Percentiles rank a stretch among this genome's conserved stretches.
Conservation (phyloP, 2,113 vertebrate genomes). For the Gopherus flavomarginatus region DNA sequence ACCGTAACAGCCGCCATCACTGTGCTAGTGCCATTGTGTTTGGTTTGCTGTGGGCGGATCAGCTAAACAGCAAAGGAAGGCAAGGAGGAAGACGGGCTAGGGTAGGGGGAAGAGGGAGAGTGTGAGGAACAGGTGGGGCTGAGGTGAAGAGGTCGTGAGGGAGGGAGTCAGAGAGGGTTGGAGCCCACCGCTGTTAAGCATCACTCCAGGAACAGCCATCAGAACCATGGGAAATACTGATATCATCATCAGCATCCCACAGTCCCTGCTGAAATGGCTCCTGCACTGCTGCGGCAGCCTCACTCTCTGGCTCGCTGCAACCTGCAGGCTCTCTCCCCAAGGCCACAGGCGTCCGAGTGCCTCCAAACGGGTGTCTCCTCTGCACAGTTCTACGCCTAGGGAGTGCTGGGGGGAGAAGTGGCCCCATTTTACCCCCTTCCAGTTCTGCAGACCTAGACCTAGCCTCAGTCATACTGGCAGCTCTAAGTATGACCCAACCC, state of each 20-base stretch:
- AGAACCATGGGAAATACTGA: background rate
- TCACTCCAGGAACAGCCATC: accelerated
- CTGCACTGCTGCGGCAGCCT: accelerated
- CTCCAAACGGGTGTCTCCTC: background rate
- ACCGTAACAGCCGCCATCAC: too few species aligned
- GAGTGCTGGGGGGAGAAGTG: background rate
- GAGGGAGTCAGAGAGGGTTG: accelerated
- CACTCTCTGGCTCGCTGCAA: background rate
- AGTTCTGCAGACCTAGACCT: background rate
- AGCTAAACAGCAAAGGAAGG: background rate
- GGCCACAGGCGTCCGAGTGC: background rate
- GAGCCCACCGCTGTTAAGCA: background rate
- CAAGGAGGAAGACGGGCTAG: background rate
- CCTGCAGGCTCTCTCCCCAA: background rate
- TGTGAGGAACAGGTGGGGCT: background rate
- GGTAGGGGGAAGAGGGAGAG: background rate
- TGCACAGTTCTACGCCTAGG: background rate
- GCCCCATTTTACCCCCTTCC: background rate
- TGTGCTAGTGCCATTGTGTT: background rate
- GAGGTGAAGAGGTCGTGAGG: background rate
- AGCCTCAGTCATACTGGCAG: background rate
- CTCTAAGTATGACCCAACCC: background rate
- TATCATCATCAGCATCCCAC: background rate
- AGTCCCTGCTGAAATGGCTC: background rate
- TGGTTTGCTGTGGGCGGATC: background rate